Conservation (phyloP, 2,888 invertebrate genomes). For the Hedychridium roseum region DNA sequence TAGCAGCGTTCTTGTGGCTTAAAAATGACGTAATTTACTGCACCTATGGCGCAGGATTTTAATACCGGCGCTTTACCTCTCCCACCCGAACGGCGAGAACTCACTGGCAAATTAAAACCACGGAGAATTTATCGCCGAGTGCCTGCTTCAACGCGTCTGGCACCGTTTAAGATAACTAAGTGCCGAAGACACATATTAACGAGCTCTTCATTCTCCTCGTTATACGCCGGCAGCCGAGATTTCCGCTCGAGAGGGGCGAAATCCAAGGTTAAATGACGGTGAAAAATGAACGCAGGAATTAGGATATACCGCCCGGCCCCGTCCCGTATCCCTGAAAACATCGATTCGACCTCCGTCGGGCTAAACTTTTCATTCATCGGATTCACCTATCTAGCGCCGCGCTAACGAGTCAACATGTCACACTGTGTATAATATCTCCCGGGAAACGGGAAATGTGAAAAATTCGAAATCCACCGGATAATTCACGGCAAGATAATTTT, state of each 20-base stretch:
- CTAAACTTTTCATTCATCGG: too few species aligned
- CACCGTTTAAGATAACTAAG: slow-evolving; percentile 43
- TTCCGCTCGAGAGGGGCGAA: slow-evolving; percentile 10
- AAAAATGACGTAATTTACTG: slow-evolving; percentile 50
- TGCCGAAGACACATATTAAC: slow-evolving; percentile 45
- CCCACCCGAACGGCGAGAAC: slow-evolving; percentile 16
- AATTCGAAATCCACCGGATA: too few species aligned
- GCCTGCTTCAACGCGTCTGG: slow-evolving; percentile 31
- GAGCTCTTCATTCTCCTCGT: slow-evolving; percentile 38
- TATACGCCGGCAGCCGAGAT: slow-evolving; percentile 12
- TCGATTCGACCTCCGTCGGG: too few species aligned
- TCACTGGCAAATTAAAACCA: slow-evolving; percentile 48
- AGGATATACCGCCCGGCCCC: slow-evolving; percentile 13
- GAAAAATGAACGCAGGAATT: slow-evolving; percentile 23
- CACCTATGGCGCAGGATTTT: slow-evolving; percentile 43
- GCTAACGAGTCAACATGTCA: too few species aligned
- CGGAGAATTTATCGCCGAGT: slow-evolving; percentile 41
- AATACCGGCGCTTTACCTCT: slow-evolving; percentile 35
- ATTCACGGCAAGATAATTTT: too few species aligned
- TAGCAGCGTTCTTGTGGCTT: too few species aligned
- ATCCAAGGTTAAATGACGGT: slow-evolving; percentile 18
- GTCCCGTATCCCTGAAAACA: too few species aligned
- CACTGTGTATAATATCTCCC: too few species aligned
- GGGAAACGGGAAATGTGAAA: too few species aligned
- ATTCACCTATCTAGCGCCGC: too few species aligned